Evolutionary conservation across 2,888 invertebrate species (phyloP).

Genomic region (Diaperis boleti): DNA sequence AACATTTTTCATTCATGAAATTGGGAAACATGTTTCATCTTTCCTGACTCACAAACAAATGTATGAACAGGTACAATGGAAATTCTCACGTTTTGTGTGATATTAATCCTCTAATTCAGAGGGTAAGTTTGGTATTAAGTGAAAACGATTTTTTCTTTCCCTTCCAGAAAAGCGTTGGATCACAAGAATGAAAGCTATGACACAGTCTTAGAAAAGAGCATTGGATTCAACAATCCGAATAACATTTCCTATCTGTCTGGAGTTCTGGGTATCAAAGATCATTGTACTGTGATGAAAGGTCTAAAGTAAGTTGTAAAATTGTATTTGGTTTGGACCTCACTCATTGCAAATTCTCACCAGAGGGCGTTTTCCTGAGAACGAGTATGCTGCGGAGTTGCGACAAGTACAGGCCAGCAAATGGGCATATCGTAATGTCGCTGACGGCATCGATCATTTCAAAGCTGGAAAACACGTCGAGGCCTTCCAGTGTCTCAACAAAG

Average conservation of each 20-base stretch:
- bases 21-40: constrained; percentile 10
- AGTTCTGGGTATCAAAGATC: constrained; percentile 79
- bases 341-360: too few species aligned
- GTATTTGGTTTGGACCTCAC: too few species aligned
- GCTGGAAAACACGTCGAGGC: constrained; percentile 93
- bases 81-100: constrained; percentile 31
- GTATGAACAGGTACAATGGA: constrained; percentile 38
- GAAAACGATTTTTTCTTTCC: constrained; percentile 47
- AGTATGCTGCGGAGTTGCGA: constrained; percentile 86
- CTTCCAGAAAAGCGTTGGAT: constrained; percentile 81
- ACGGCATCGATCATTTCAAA: constrained; percentile 95
- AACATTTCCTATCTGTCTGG: constrained; percentile 85
- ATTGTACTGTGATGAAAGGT: constrained; percentile 77
- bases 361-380: constrained; percentile 81
- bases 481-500: constrained; percentile 93
- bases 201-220: constrained; percentile 83
- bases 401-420: constrained; percentile 93
- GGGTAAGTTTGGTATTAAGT: constrained; percentile 4
- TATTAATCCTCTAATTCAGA: constrained; percentile 5
- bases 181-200: constrained; percentile 84
- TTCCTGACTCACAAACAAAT: constrained; percentile 43
- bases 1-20: constrained; percentile 1
- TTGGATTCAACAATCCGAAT: constrained; percentile 91
- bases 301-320: constrained; percentile 71
- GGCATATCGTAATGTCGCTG: constrained; percentile 93